Evolutionary conservation across 1,140 invertebrate species (phyloP), one percentile per base, ranked within the genome.

Genomic region (Drosophila carrolli): DNA sequence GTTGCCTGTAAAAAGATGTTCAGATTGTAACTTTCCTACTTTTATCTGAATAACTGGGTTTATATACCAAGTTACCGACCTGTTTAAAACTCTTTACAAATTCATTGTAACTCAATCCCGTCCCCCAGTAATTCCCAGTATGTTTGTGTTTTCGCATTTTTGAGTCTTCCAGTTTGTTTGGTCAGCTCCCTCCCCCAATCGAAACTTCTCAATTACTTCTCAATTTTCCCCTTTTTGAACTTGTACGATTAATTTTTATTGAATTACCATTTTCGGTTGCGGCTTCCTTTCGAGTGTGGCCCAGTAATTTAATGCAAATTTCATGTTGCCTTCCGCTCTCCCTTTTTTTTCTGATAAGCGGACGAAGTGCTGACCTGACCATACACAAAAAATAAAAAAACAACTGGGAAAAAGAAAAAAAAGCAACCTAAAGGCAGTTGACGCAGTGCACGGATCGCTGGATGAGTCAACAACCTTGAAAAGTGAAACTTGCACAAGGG

Each of bases 401-500:
- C 16, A 53, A 4, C 13, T 29, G 16, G 37, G 7, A 7, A 13
- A 48, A 40, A 44, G 32, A 40, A 60, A 54, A 56, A 50, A 56
- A 53, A n/a, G n/a, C 58, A 55, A 57, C 4, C 50, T 43, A 47
- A 32, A 59, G 38, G 54, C 60, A 44, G 61, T 63, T 60, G 29
- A 60, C 56, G n/a, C 56, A 13, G 54, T 44, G 54, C 16, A 63
- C 16, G 29, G 46, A 40, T 40, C 13, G 38, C 16, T 58, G 48
- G 51, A 81, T 86, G 81, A 85, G 78, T 85, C 82, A 86, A 85
- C 78, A 85, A 75, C 68, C 82, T 86, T 85, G 82, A 81, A 85
- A 85, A 78, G 65, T 78, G 74, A 85, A 85, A 81, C 67, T 51
- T 43, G 70, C 60, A 53, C 23, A 40, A 23, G 32, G 41, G 41